Evolutionary conservation across 1,140 invertebrate genomes (phyloP), one percentile per base, ranked within the genome.

Genomic region (Gonioctena quinquepunctata): DNA sequence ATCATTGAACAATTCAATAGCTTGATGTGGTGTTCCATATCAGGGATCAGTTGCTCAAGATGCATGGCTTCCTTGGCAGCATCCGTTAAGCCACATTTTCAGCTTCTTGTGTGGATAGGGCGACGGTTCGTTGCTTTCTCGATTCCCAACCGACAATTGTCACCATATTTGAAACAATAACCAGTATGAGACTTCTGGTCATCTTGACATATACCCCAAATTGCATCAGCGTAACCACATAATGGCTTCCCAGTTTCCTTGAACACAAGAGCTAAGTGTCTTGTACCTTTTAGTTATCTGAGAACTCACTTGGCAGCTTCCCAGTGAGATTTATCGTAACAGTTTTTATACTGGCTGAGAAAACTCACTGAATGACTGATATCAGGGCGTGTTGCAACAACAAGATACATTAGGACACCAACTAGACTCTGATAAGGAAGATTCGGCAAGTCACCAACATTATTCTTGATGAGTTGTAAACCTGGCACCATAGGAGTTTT

Each of bases 301-400:
- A 87, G 77, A 75, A 85, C 78, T 73, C 84, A 82, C 80, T 83
- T 85, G 69, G 71, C 83, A 84, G 66, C 78, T 68, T 77, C 83
- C 79, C 73, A 80, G 72, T 50, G 81, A 76, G 67, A 83, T 85
- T 77, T 79, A 81, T 73, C 74, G 54, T 62, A 79, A 25, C 22
- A 33, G 13, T 75, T 76, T 23, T 77, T 80, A 68, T 76, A 83
- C 66, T 81, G 79, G 52, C 78, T 80, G n/a, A n/a, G n/a, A n/a
- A n/a, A n/a, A n/a, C n/a, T n/a, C n/a, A n/a, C n/a, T 18, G 21
- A 21, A n/a, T n/a, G n/a, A n/a, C n/a, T n/a, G n/a, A n/a, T n/a
- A 83, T 21, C 81, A 83, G n/a, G 57, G 64, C 6, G 78, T 68
- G 21, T 21, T 13, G 63, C n/a, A n/a, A n/a, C n/a, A n/a, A n/a